Evolutionary conservation across 2,888 invertebrate species (phyloP).

Genomic region (Pteria penguin): DNA sequence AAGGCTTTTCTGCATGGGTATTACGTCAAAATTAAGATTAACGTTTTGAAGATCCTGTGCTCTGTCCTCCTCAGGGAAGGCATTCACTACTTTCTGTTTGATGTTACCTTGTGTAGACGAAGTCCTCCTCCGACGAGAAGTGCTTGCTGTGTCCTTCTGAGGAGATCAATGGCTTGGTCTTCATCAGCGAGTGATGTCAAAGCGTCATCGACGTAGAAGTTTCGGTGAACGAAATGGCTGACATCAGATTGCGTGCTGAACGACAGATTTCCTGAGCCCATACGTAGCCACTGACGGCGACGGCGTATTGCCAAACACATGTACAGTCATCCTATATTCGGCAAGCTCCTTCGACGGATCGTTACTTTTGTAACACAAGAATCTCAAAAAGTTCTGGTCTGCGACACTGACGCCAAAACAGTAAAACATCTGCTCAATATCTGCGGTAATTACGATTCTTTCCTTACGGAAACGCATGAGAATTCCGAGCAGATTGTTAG

Average conservation of each 20-base stretch:
- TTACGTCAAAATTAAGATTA: constrained; percentile 40
- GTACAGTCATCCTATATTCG: constrained; percentile 50
- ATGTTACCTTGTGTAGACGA: constrained; percentile 55
- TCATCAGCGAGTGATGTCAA: constrained; percentile 34
- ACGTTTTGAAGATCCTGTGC: constrained; percentile 43
- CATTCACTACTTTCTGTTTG: constrained; percentile 49
- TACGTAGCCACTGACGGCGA: constrained; percentile 51
- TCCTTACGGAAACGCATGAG: constrained; percentile 47
- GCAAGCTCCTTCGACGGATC: constrained; percentile 28
- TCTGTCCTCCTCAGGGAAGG: constrained; percentile 48
- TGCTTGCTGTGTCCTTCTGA: constrained; percentile 35
- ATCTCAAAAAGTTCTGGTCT: constrained; percentile 46
- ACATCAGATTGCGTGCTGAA: constrained; percentile 18
- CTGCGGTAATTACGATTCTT: constrained; percentile 38
- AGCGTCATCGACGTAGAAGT: constrained; percentile 58
- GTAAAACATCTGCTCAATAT: constrained; percentile 55
- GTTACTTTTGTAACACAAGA: constrained; percentile 53
- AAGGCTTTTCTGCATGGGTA: constrained; percentile 37
- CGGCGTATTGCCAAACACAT: constrained; percentile 50
- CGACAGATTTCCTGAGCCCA: constrained; percentile 41
- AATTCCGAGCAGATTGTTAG: constrained; percentile 48
- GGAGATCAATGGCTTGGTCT: constrained; percentile 34
- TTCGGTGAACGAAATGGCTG: constrained; percentile 32
- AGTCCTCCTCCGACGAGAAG: constrained; percentile 48
- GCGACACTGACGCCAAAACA: constrained; percentile 40